Percentiles rank a stretch among this genome's conserved stretches.
These are phyloP conservation scores for Prionailurus viverrinus DNA, from an alignment of 2,113 vertebrate genomes.

Conservation along the genomic window DNA sequence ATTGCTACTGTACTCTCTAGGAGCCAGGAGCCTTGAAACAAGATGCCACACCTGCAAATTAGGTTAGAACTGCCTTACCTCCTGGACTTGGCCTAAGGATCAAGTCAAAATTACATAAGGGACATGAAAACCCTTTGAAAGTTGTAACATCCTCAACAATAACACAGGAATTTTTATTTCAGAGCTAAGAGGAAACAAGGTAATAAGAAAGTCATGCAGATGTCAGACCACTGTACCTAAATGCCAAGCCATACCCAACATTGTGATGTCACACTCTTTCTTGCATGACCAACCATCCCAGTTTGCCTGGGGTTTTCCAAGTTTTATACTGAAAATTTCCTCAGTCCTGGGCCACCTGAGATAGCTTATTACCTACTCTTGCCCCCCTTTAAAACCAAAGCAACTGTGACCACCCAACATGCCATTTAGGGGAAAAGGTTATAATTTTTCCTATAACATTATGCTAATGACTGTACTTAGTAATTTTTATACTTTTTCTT, in stretches of 20 bases:
- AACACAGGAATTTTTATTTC: background rate
- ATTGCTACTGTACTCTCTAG: background rate
- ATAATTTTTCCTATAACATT: background rate
- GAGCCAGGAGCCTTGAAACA: background rate
- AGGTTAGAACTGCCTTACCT: background rate
- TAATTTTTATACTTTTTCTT: slow-evolving; percentile 68
- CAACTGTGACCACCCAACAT: slow-evolving; percentile 38
- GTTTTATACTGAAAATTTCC: background rate
- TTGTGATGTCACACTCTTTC: background rate
- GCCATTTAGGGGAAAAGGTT: background rate
- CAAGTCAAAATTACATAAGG: background rate
- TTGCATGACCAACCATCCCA: background rate
- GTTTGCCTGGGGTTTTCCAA: background rate
- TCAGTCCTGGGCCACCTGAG: background rate
- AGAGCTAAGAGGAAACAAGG: background rate
- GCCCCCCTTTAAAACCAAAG: slow-evolving; percentile 50
- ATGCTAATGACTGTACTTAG: slow-evolving; percentile 33
- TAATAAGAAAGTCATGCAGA: background rate
- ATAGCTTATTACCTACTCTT: background rate
- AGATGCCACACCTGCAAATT: background rate
- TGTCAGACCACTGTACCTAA: background rate
- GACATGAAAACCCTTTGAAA: background rate
- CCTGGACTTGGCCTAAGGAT: background rate
- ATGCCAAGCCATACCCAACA: background rate
- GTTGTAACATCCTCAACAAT: background rate